These are phyloP conservation scores for Acropora tenuis DNA, from an alignment of 64 coral and sea anemone species.

Conservation along the genomic window DNA sequence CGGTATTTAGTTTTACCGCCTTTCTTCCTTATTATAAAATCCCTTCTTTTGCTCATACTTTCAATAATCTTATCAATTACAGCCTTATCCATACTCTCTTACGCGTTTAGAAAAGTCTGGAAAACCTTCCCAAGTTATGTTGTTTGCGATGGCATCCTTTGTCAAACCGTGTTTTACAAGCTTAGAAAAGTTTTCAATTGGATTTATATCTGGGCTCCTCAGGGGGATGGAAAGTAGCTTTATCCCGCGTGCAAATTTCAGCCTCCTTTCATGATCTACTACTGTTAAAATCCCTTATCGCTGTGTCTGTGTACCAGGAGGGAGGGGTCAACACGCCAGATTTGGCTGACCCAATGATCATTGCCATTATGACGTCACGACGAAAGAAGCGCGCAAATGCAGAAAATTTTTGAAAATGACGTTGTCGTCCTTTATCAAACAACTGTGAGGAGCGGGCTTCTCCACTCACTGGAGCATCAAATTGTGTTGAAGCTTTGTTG, in stretches of 20 bases:
- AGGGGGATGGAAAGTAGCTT: not conserved
- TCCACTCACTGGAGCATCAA: not conserved
- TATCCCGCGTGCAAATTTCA: slow-evolving; percentile 44
- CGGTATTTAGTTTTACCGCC: not conserved
- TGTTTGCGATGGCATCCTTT: not conserved
- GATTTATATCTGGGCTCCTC: slow-evolving; percentile 2
- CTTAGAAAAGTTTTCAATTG: slow-evolving; percentile 40
- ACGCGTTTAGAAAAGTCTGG: not conserved
- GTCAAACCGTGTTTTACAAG: not conserved
- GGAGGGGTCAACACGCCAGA: too few species aligned
- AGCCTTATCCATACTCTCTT: not conserved
- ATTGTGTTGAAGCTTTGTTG: not conserved
- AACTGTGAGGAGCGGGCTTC: not conserved
- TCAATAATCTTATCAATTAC: not conserved
- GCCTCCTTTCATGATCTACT: slow-evolving; percentile 10
- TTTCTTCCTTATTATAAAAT: not conserved
- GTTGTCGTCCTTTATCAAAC: too few species aligned
- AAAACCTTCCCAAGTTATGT: slow-evolving; percentile 32
- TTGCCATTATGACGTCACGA: too few species aligned
- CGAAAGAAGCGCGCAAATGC: too few species aligned
- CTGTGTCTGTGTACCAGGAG: not conserved
- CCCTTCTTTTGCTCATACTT: slow-evolving; percentile 21
- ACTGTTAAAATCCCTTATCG: slow-evolving; percentile 5
- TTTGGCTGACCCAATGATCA: too few species aligned
- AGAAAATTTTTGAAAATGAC: too few species aligned